A percentile compares a stretch with the other conserved stretches of the same genome.
Conservation (phyloP, 2,797 vertebrate genomes). For the Brachymystax lenok region DNA sequence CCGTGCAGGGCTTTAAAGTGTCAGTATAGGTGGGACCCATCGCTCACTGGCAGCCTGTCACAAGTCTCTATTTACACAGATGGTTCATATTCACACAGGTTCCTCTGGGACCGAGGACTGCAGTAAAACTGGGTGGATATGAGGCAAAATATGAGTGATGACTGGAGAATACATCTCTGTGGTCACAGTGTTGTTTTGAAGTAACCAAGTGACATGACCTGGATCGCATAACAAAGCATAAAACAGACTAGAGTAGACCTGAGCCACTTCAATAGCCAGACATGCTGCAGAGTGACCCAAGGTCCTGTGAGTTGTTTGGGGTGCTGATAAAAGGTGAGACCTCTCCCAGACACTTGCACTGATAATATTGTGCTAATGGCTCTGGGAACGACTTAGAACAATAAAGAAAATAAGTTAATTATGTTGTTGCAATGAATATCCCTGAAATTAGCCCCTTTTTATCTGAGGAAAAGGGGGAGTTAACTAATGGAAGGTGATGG, state of each 20-base stretch:
- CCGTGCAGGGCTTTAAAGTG: conserved; percentile 28
- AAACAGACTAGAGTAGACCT: neutral
- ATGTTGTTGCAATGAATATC: conserved; percentile 1
- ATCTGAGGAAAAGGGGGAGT: conserved; percentile 39
- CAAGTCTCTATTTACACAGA: conserved; percentile 2
- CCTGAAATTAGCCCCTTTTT: neutral
- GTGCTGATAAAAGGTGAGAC: neutral
- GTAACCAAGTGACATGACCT: neutral
- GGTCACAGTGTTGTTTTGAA: neutral
- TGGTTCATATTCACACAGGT: conserved; percentile 11
- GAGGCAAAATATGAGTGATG: neutral
- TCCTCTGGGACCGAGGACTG: neutral
- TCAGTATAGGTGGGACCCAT: conserved; percentile 3
- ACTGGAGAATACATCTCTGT: neutral
- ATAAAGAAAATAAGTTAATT: conserved; percentile 54
- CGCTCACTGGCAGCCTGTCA: conserved; percentile 4
- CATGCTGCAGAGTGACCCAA: neutral
- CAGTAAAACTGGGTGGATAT: neutral
- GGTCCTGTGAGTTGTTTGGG: neutral
- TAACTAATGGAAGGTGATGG: conserved; percentile 46
- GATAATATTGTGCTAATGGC: conserved; percentile 68
- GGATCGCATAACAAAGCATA: neutral
- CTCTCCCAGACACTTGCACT: conserved; percentile 46
- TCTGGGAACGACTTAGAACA: conserved; percentile 46
- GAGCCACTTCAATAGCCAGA: neutral